Evolutionary conservation across 2,113 vertebrate species (phyloP), one percentile per base, ranked within the genome.

Genomic region (Centropus unirufus): DNA sequence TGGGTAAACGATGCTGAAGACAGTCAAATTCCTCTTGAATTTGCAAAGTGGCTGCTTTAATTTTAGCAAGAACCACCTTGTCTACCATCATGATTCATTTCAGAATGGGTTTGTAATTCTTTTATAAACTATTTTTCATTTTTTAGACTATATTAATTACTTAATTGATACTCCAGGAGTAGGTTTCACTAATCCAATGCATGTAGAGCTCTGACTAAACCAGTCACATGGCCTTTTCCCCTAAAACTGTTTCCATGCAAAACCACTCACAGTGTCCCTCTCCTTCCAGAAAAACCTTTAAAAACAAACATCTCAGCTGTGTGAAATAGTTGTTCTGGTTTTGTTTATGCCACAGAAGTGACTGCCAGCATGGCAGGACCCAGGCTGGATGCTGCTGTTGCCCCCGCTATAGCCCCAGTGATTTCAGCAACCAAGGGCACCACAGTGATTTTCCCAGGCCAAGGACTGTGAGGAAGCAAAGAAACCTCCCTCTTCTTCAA

Each of bases 351-450:
- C 14, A 8, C 52, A 61, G 73, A 47, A 77, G 11, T n/a, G n/a
- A 89, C 54, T 21, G 19, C 5, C 34, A 32, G 3, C 1, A 1
- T 49, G 34, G 21, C 36, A 55, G 39, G 14, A 18, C 20, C 24
- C 17, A 12, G 23, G 9, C 13, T 59, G 55, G 18, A 30, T 1
- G 0, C 19, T 22, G 14, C 23, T 67, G 19, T 61, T 18, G 6
- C 23, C 32, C 27, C 39, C 70, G 23, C 24, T 26, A 39, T 61
- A 87, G 46, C 20, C 39, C 57, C 0, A 0, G 12, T 36, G 36
- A 36, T 68, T 32, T 73, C 40, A 91, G 27, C 34, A 64, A 23
- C 0, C 0, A 0, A 0, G 23, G 44, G 2, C 11, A 46, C 13
- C 18, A 32, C 10, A 49, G 59, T 36, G 20, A 30, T 36, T 81